These are phyloP conservation scores for Tuta absoluta DNA, from an alignment of 2,888 invertebrate genomes.

Conservation along the genomic window DNA sequence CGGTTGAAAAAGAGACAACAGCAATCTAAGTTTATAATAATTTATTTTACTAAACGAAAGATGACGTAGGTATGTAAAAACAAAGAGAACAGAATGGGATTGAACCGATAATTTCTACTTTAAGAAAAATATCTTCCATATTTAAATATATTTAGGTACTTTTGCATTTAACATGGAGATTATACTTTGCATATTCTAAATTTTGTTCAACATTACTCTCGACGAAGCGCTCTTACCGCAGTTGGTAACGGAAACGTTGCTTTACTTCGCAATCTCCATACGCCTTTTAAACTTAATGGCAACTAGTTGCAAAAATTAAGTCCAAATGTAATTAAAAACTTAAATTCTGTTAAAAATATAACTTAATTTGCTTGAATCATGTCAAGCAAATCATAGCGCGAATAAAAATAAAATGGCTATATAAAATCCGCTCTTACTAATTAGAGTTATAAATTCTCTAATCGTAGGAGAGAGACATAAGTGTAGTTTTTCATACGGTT, in stretches of 20 bases:
- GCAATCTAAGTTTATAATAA: no score
- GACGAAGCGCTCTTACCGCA: constrained; percentile 69
- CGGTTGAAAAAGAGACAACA: neutral
- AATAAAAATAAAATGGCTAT: constrained; percentile 39
- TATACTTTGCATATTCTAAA: neutral
- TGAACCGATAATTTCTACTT: no score
- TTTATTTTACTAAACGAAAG: no score
- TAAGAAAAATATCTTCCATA: no score
- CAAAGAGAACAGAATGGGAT: no score
- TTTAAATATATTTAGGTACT: no score
- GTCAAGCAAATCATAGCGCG: constrained; percentile 56
- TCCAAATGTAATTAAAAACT: constrained; percentile 62
- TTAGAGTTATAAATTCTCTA: constrained; percentile 45
- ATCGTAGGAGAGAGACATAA: constrained; percentile 56
- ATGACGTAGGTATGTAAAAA: no score
- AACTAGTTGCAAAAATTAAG: constrained; percentile 49
- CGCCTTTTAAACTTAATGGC: constrained; percentile 71
- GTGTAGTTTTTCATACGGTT: constrained; percentile 72
- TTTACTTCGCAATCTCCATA: constrained; percentile 78
- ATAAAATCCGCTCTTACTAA: constrained; percentile 12
- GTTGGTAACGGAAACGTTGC: constrained; percentile 68
- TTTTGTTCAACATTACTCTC: constrained; percentile 56
- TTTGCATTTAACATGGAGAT: neutral
- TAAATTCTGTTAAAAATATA: constrained; percentile 43
- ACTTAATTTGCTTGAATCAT: constrained; percentile 44